Evolutionary conservation across 1,140 invertebrate species (phyloP), one percentile per base, ranked within the genome.

Genomic region (Leucophenga varia): DNA sequence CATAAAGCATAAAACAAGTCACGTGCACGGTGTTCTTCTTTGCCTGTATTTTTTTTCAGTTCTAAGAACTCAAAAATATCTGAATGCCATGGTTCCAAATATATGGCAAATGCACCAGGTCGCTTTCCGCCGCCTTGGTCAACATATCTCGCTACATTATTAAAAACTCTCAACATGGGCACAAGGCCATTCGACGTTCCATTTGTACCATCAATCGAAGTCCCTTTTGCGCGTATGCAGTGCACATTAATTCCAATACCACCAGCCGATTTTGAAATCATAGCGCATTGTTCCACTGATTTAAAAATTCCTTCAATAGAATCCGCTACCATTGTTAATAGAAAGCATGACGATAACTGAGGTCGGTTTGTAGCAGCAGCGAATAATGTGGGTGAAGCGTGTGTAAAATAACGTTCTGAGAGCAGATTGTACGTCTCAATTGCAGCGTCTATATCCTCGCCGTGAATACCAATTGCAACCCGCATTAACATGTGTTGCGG

Each of bases 401-500:
- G 97, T 1, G 94, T 99, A 70, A 99, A 99, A 81, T 91, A 98
- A 64, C 88, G 87, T 71, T 97, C 92, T 0, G 95, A 98, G 49
- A 99, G 78, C 31, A 93, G 81, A 76, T 99, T 95, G 72, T 99
- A 99, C 0, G 97, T 98, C 79, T 98, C 91, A 58, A 99, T 95
- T 17, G 87, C 95, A 19, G 85, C 80, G 56, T 96, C 90, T 45
- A 99, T 90, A 69, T 99, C 90, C 54, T 95, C 87, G 9, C 88
- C 88, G 76, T 99, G 97, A 61, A 99, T 98, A 12, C 95, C 97
- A 51, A 99, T 88, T 17, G 97, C 78, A 10, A 98, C 96, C 67
- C 97, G 79, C 97, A 99, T 99, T 36, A 99, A 77, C 95, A 99
- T 95, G 51, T 99, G 95, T 67, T 99, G 97, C 0, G 97, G 97